Conservation (phyloP, 2,888 invertebrate genomes). For the Dascillus cervinus region DNA sequence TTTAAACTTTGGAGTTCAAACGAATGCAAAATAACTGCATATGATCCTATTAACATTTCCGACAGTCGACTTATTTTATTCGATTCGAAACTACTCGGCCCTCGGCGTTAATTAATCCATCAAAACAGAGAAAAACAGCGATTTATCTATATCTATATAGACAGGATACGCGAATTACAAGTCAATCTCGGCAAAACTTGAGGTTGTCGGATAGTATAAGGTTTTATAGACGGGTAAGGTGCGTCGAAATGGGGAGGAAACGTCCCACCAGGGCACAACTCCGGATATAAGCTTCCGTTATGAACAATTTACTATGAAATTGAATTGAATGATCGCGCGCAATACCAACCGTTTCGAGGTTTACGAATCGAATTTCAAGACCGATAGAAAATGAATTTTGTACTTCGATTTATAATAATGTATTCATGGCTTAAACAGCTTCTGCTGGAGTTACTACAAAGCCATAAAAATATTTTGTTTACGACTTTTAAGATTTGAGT, state of each 20-base stretch:
- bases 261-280: slow-evolving; percentile 26
- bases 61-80: too few relatives aligned
- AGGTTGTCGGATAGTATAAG: slow-evolving; percentile 18
- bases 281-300: slow-evolving; percentile 85
- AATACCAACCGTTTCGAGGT: slow-evolving; percentile 30
- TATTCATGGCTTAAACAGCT: neutral
- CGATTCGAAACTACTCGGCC: too few relatives aligned
- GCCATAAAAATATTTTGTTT: too few relatives aligned
- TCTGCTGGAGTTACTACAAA: too few relatives aligned
- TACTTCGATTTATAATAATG: slow-evolving; percentile 11
- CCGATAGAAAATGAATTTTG: slow-evolving; percentile 13
- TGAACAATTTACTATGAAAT: slow-evolving; percentile 63
- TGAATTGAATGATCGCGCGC: slow-evolving; percentile 40
- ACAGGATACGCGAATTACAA: slow-evolving; percentile 29
- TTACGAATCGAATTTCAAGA: slow-evolving; percentile 29
- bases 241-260: slow-evolving; percentile 16
- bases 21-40: too few relatives aligned
- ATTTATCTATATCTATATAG: too few relatives aligned
- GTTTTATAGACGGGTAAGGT: slow-evolving; percentile 13
- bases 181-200: slow-evolving; percentile 25
- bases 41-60: too few relatives aligned
- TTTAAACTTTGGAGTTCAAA: too few relatives aligned
- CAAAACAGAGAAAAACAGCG: too few relatives aligned
- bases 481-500: too few relatives aligned
- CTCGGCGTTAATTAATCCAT: too few relatives aligned